phyloP scores from a whole-genome alignment of 2,797 vertebrate species.

The Poecilia gillii region DNA sequence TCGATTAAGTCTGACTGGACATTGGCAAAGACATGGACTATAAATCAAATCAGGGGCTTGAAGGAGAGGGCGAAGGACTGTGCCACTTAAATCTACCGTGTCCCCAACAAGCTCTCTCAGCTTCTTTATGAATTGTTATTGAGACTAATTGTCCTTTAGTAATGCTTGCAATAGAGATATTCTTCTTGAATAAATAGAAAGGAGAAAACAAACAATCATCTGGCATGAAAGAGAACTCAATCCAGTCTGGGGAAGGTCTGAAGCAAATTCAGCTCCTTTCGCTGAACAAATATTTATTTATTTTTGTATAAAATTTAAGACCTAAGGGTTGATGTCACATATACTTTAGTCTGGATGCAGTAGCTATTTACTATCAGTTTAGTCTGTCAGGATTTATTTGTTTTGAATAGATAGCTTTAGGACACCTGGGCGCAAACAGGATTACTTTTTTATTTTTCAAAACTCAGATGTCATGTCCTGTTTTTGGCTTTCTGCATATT shows the following conservation, averaged over 20 bases:
- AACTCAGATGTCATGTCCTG: background rate
- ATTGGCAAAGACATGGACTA: conserved; percentile 34
- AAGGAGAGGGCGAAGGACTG: conserved; percentile 36
- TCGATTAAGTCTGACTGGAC: conserved; percentile 59
- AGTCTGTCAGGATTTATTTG: conserved; percentile 9
- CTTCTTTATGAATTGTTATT: conserved; percentile 23
- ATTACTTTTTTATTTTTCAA: background rate
- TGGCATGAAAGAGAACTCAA: background rate
- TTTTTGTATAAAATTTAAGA: conserved; percentile 35
- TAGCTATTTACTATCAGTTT: conserved; percentile 1
- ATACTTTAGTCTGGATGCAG: conserved; percentile 16
- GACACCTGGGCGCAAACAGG: background rate
- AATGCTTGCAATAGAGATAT: background rate
- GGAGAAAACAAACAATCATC: background rate
- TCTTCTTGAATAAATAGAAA: conserved; percentile 1
- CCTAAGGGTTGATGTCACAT: conserved; percentile 26
- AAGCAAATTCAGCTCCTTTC: background rate
- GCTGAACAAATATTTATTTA: background rate
- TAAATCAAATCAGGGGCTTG: conserved; percentile 65
- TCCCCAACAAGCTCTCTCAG: conserved; percentile 38
- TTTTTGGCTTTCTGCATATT: background rate
- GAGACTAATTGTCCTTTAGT: conserved; percentile 16
- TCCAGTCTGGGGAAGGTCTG: background rate
- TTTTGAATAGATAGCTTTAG: conserved; percentile 1
- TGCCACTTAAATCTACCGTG: conserved; percentile 14